Percentiles rank a stretch among this genome's conserved stretches.
Evolutionary conservation across 2,888 invertebrate species (phyloP).

Genomic region (Pocota personata): DNA sequence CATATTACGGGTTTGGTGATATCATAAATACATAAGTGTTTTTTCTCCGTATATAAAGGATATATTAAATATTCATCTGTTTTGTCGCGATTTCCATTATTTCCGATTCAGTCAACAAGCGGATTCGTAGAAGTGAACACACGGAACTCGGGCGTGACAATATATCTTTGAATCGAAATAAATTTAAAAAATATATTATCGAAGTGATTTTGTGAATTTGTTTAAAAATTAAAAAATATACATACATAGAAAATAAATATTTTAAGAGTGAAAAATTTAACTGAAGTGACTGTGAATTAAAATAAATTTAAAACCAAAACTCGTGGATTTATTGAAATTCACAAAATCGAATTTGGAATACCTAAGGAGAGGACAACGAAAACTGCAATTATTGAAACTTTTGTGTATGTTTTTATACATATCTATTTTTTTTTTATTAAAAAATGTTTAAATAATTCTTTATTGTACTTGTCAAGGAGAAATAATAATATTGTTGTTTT

Average conservation of each 20-base stretch:
- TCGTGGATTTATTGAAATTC: not conserved
- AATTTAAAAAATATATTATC: slow-evolving; percentile 4
- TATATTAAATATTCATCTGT: slow-evolving; percentile 68
- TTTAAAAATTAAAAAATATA: not conserved
- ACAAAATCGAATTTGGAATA: not conserved
- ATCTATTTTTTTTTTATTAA: not conserved
- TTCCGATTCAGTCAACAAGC: slow-evolving; percentile 71
- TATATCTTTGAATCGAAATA: slow-evolving; percentile 2
- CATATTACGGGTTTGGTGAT: slow-evolving; percentile 57
- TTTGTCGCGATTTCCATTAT: slow-evolving; percentile 63
- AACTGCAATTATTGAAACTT: not conserved
- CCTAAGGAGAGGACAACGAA: not conserved
- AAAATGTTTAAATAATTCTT: not conserved
- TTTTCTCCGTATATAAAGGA: slow-evolving; percentile 59
- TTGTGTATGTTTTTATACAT: not conserved
- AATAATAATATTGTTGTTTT: not conserved
- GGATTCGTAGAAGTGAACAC: slow-evolving; percentile 52
- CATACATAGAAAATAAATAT: not conserved
- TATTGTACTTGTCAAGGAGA: not conserved
- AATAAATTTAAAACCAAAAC: not conserved
- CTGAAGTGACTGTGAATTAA: not conserved
- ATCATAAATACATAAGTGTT: slow-evolving; percentile 66
- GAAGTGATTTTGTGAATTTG: slow-evolving; percentile 1
- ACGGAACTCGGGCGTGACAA: slow-evolving; percentile 31
- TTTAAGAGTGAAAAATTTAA: not conserved